phyloP scores from a whole-genome alignment of 1,140 invertebrate species.

The Teleogryllus occipitalis region DNA sequence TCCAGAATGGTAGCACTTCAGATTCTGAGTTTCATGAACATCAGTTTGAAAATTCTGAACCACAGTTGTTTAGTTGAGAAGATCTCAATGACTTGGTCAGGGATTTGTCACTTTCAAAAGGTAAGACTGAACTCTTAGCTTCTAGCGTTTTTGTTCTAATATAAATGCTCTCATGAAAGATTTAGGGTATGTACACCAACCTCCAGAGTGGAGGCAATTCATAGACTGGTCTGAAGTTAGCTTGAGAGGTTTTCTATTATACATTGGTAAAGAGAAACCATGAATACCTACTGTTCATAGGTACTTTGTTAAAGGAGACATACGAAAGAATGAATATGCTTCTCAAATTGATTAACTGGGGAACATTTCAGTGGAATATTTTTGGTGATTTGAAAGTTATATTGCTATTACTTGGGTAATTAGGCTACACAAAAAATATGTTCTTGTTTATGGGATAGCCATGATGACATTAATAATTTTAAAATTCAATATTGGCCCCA shows the following conservation, averaged over 20 bases:
- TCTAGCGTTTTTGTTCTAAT: neutral
- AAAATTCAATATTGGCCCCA: neutral
- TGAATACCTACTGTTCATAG: neutral
- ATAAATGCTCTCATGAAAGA: neutral
- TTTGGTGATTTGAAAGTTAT: neutral
- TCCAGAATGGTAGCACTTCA: neutral
- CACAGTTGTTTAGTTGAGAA: neutral
- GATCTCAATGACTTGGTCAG: neutral
- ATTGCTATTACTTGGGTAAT: neutral
- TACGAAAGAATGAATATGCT: neutral
- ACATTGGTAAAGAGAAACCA: neutral
- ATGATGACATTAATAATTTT: constrained; percentile 3
- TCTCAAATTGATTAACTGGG: neutral
- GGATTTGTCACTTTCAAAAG: too few relatives aligned
- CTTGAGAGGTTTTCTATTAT: neutral
- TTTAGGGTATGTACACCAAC: neutral
- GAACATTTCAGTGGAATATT: neutral
- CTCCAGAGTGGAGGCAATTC: neutral
- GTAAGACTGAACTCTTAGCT: too few relatives aligned
- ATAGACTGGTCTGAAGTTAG: neutral
- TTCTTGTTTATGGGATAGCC: neutral
- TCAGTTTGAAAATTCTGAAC: neutral
- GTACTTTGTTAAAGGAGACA: neutral
- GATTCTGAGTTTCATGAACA: neutral
- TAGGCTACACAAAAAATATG: neutral